A percentile compares a stretch with the other conserved stretches of the same genome.
Conservation (phyloP, 2,797 vertebrate species). For the Syndactyla subalaris region DNA sequence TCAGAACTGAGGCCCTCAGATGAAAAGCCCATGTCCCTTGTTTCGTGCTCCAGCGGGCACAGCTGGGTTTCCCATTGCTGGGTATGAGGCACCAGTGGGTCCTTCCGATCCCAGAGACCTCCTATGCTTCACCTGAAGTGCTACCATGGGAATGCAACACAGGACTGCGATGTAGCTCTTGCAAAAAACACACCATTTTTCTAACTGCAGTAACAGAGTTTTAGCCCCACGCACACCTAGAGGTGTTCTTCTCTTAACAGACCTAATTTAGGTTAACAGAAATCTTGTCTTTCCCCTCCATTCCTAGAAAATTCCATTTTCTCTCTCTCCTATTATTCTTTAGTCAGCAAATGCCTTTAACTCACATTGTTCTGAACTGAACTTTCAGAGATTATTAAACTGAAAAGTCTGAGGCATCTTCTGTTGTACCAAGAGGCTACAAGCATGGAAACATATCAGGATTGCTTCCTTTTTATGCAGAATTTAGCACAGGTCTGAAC, state of each 20-base stretch:
- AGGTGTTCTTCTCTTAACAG: background rate
- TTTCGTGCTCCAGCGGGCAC: fast-evolving
- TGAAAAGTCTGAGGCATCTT: background rate
- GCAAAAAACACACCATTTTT: fast-evolving
- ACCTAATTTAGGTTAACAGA: background rate
- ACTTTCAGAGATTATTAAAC: background rate
- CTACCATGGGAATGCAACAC: fast-evolving
- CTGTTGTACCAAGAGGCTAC: background rate
- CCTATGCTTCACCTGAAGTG: background rate
- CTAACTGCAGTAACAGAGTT: background rate
- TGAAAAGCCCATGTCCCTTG: background rate
- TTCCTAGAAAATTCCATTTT: background rate
- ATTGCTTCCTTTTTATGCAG: background rate
- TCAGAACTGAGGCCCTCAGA: background rate
- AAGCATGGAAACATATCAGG: background rate
- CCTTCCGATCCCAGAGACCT: background rate
- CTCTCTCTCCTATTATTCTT: background rate
- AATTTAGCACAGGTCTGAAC: background rate
- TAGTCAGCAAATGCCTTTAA: background rate
- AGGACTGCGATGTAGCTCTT: fast-evolving
- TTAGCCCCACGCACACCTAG: background rate
- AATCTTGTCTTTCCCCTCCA: background rate
- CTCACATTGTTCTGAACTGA: background rate
- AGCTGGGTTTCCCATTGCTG: background rate
- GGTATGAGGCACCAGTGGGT: background rate